These are phyloP conservation scores for Cetoscarus ocellatus DNA, from an alignment of 2,797 vertebrate genomes.

Conservation along the genomic window DNA sequence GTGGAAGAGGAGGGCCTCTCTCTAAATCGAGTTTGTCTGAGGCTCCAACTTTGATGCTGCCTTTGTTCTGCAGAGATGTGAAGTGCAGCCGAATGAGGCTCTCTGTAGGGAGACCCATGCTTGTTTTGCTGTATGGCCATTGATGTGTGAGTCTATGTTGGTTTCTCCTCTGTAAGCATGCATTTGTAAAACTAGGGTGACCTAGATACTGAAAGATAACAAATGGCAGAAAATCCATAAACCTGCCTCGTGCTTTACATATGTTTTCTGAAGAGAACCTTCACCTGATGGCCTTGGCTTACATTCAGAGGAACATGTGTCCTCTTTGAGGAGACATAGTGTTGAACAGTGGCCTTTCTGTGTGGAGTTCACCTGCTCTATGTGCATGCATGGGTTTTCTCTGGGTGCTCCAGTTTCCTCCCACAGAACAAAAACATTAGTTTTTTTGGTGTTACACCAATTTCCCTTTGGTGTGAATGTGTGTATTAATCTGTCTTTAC, in stretches of 20 bases:
- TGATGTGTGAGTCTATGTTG: constrained; percentile 21
- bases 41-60: constrained; percentile 68
- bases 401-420: too few relatives aligned
- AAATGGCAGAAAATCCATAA: constrained; percentile 39
- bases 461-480: too few relatives aligned
- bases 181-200: constrained; percentile 6
- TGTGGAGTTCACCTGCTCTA: too few relatives aligned
- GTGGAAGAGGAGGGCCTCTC: constrained; percentile 71
- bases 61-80: constrained; percentile 73
- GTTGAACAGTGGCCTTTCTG: too few relatives aligned
- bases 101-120: constrained; percentile 47
- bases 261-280: constrained; percentile 16
- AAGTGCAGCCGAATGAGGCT: constrained; percentile 60
- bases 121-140: constrained; percentile 6
- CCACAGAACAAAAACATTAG: too few relatives aligned
- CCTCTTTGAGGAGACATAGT: neutral
- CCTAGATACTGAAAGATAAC: constrained; percentile 36
- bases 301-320: neutral
- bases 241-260: neutral
- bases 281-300: constrained; percentile 7
- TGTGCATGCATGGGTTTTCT: too few relatives aligned
- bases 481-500: too few relatives aligned
- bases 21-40: constrained; percentile 83
- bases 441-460: too few relatives aligned
- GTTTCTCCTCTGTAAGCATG: constrained; percentile 26